A percentile compares a stretch with the other conserved stretches of the same genome.
Evolutionary conservation across 2,113 vertebrate genomes (phyloP).

Genomic region (Genyomyrus donnyi): DNA sequence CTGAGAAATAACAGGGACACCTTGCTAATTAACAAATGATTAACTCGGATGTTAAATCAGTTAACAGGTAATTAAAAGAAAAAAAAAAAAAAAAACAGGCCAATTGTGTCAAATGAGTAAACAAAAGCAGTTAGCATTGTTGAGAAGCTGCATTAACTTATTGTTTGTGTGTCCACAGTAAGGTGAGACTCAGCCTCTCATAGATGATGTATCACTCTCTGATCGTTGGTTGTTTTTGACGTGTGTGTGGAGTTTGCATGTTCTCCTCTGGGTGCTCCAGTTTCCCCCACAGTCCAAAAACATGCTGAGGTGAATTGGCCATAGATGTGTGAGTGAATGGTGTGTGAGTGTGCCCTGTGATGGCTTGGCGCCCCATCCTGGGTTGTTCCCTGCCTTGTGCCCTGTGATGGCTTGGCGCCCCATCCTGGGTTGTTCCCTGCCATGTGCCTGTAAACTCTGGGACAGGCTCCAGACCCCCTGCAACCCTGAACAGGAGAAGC

Average conservation of each 20-base stretch:
- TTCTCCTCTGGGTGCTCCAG: not conserved
- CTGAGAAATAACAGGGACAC: constrained; percentile 34
- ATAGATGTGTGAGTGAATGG: not conserved
- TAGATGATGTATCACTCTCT: not conserved
- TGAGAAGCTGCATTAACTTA: not conserved
- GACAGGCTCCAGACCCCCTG: not conserved
- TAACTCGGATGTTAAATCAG: constrained; percentile 44
- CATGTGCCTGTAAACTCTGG: not conserved
- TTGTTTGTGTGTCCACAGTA: not conserved
- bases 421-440: not conserved
- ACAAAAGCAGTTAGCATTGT: not conserved
- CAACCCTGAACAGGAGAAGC: not conserved
- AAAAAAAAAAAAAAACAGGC: not conserved
- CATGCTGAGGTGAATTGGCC: not conserved
- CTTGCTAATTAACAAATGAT: constrained; percentile 48
- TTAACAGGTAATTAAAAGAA: not conserved
- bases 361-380: not conserved
- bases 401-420: not conserved
- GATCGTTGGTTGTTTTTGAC: not conserved
- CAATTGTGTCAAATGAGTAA: not conserved
- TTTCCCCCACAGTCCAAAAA: not conserved
- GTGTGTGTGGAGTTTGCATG: not conserved
- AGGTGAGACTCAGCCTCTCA: not conserved
- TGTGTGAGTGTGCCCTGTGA: not conserved
- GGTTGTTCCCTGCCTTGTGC: not conserved